Percentiles rank a stretch among this genome's conserved stretches.
Conservation (phyloP, 2,797 vertebrate species). For the Sylvilagus floridanus region DNA sequence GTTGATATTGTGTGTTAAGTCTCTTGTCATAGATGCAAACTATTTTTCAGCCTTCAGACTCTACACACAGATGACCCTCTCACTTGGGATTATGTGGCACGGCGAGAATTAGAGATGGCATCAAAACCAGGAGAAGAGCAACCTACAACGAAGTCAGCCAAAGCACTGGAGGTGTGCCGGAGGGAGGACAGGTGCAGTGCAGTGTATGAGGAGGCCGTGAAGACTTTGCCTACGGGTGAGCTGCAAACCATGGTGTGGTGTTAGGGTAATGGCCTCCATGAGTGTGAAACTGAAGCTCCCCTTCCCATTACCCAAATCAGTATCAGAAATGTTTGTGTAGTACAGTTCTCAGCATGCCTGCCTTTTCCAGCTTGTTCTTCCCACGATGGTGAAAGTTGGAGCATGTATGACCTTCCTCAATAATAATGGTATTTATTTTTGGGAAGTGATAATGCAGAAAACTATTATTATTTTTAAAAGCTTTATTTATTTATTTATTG, state of each 20-base stretch:
- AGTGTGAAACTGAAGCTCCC: not conserved
- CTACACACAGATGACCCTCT: slow-evolving; percentile 90
- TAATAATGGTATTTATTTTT: not conserved
- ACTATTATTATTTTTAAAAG: not conserved
- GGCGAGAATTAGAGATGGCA: slow-evolving; percentile 90
- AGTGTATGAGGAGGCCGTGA: slow-evolving; percentile 95
- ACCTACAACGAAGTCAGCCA: slow-evolving; percentile 87
- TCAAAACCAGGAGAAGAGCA: slow-evolving; percentile 84
- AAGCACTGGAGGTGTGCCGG: slow-evolving; percentile 88
- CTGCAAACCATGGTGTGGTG: accelerated
- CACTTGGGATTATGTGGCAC: slow-evolving; percentile 97
- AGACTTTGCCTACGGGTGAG: slow-evolving; percentile 91
- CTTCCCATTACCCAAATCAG: not conserved
- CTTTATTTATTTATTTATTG: too few species aligned
- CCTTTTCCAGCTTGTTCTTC: not conserved
- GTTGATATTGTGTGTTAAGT: not conserved
- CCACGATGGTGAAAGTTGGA: not conserved
- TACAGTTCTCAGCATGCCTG: not conserved
- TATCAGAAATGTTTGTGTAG: not conserved
- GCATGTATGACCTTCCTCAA: not conserved
- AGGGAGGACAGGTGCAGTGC: slow-evolving; percentile 93
- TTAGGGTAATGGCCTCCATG: accelerated
- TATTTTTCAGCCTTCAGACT: slow-evolving; percentile 90
- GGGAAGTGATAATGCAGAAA: not conserved
- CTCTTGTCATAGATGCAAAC: not conserved